Base-by-base conservation (phyloP, 2,797 vertebrate species). In the Squalus acanthias region DNA sequence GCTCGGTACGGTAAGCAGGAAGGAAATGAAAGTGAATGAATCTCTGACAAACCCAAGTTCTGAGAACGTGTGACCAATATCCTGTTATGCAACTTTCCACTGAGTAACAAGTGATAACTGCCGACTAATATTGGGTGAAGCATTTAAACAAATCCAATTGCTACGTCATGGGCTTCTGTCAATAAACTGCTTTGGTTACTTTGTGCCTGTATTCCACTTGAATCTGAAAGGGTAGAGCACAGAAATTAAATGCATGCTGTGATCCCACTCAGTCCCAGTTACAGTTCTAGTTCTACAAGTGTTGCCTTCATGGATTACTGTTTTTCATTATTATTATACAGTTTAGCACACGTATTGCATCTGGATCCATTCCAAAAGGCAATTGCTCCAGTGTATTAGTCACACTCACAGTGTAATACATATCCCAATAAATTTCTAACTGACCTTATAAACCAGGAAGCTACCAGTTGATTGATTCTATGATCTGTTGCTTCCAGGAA, bases 351-450 rank as follows among this genome's bases (percentile, higher is more conserved):
- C 46, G 26, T 46, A 2, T 69, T 69, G 33, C 60, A 65, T 63
- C 60, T 92, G 91, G 63, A 93, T 46, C 65, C 2, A 22, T 93
- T 93, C 65, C 91, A 93, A 69, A 93, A 93, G 4, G n/a, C 91
- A n/a, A 46, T 22, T 13, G 2, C n/a, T 93, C 2, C 24, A 0
- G 8, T 39, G 20, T 69, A 65, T 69, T 93, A n/a, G 63, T 69
- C 91, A 39, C 63, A 69, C 20, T 67, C 17, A 46, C n/a, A 69
- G 7, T 69, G 57, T 63, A 91, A 63, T 91, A 91, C 29, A 91
- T 91, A 63, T 69, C 22, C 63, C 63, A 93, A 69, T 69, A 69
- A 12, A 53, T 93, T 93, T 39, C 20, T 46, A 46, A 24, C 13
- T 93, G 65, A 67, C 33, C 63, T 67, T 69, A 93, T 3, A 39